Percentiles rank a stretch among this genome's conserved stretches.
These are phyloP conservation scores for Dendrolimus houi DNA, from an alignment of 2,888 invertebrate genomes.

Conservation along the genomic window DNA sequence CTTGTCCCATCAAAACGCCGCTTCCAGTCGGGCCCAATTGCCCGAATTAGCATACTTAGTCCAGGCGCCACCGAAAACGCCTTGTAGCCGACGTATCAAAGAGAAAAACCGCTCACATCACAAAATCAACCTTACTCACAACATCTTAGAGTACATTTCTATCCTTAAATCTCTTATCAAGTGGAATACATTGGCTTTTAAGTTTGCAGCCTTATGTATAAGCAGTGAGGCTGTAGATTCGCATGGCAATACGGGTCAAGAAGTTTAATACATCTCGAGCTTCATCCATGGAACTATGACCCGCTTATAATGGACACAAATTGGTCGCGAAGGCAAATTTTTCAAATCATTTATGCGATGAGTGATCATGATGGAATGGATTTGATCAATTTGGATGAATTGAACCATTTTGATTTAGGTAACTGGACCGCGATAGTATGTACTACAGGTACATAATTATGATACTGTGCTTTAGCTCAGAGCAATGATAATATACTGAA, in stretches of 20 bases:
- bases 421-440: no score
- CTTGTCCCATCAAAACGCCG: constrained; percentile 38
- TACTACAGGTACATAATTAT: no score
- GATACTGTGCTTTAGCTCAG: no score
- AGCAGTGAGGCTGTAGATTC: constrained; percentile 16
- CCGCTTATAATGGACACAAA: constrained; percentile 53
- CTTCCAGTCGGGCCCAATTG: constrained; percentile 46
- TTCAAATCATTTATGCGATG: constrained; percentile 24
- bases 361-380: not conserved
- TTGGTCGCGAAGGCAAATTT: constrained; percentile 54
- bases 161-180: no score
- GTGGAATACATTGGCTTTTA: not conserved
- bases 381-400: not conserved
- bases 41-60: constrained; percentile 61
- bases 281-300: constrained; percentile 50
- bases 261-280: constrained; percentile 21
- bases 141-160: no score
- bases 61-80: constrained; percentile 55
- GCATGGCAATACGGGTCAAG: constrained; percentile 5
- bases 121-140: constrained; percentile 18
- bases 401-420: constrained; percentile 3
- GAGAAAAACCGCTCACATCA: constrained; percentile 29
- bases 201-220: constrained; percentile 17
- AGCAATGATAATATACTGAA: no score
- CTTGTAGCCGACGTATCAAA: constrained; percentile 49